Conservation (phyloP, 2,797 vertebrate species). For the Poeciliopsis paucimaculata region DNA sequence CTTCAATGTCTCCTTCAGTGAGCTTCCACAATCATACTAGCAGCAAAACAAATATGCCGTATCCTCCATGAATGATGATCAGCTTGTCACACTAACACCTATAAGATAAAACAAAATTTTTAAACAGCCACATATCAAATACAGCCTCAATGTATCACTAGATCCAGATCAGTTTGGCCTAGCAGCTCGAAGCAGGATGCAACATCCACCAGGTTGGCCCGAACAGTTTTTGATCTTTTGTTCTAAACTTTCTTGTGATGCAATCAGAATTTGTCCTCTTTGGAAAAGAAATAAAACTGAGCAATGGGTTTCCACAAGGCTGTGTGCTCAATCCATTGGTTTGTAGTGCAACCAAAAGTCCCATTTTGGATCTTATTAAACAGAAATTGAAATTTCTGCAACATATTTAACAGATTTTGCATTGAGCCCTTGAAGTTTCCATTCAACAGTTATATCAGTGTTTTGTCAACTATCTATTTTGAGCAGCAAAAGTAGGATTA, state of each 20-base stretch:
- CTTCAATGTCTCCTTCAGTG: neutral
- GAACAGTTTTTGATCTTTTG: no score
- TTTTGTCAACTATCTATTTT: slow-evolving; percentile 31
- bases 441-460: neutral
- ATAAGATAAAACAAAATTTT: neutral
- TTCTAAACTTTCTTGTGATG: no score
- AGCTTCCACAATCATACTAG: no score
- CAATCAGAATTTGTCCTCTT: no score
- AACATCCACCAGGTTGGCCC: neutral
- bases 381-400: neutral
- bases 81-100: no score
- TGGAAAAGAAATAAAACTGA: no score
- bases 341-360: neutral
- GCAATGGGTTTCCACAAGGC: no score
- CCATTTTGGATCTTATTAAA: neutral
- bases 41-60: no score
- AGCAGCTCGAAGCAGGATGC: neutral
- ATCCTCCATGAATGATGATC: no score
- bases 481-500: slow-evolving; percentile 47
- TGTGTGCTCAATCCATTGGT: neutral
- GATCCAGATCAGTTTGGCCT: no score
- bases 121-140: neutral
- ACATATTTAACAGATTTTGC: neutral
- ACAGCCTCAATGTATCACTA: neutral
- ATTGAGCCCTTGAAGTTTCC: neutral